A percentile compares a stretch with the other conserved stretches of the same genome.
phyloP scores from a whole-genome alignment of 2,888 invertebrate genomes.

The Drosophila ustulata region DNA sequence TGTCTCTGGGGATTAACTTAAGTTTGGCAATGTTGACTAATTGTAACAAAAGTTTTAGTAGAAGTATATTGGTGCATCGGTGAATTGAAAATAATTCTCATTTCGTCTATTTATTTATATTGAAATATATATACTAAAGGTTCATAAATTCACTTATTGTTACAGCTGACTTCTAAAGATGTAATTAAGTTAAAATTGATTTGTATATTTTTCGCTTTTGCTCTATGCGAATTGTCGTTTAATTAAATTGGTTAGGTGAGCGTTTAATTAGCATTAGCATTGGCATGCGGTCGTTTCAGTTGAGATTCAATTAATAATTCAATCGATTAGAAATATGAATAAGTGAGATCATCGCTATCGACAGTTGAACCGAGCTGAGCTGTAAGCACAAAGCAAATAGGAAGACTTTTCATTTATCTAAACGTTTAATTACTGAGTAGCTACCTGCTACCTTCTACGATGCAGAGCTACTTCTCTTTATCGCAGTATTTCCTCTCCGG shows the following conservation, averaged over 20 bases:
- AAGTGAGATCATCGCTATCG: constrained; percentile 45
- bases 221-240: not conserved
- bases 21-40: not conserved
- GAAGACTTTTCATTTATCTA: constrained; percentile 19
- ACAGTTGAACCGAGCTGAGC: constrained; percentile 3
- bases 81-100: not conserved
- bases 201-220: not conserved
- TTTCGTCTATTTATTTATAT: too few relatives aligned
- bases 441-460: constrained; percentile 19
- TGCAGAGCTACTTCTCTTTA: constrained; percentile 7
- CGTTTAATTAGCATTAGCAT: constrained; percentile 38
- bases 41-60: not conserved
- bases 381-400: constrained; percentile 14
- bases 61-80: not conserved
- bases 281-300: constrained; percentile 35
- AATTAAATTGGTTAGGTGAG: constrained; percentile 1
- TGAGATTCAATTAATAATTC: constrained; percentile 21
- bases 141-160: not conserved
- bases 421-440: constrained; percentile 9
- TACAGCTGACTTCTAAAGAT: not conserved
- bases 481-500: not conserved
- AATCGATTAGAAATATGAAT: constrained; percentile 14
- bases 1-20: not conserved
- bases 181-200: not conserved
- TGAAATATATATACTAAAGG: not conserved